A percentile compares a stretch with the other conserved stretches of the same genome.
These are phyloP conservation scores for Acanthaster planci DNA, from an alignment of 35 echinoderm and acorn worm species.

Conservation along the genomic window DNA sequence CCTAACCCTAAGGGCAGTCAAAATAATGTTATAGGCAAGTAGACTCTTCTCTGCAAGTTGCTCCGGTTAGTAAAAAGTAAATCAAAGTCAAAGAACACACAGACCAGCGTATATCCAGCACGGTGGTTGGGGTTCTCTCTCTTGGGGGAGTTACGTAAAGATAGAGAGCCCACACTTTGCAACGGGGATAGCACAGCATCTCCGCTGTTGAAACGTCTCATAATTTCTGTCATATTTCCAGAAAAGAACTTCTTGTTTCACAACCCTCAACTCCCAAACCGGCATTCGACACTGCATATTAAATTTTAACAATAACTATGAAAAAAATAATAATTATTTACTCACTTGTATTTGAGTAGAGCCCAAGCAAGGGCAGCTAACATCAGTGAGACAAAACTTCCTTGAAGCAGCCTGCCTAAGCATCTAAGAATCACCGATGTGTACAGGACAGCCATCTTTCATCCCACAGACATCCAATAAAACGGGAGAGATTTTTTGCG, in stretches of 20 bases:
- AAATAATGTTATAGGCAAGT: too few relatives aligned
- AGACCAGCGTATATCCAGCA: too few relatives aligned
- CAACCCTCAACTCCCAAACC: neutral
- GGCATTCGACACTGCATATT: neutral
- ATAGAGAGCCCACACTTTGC: too few relatives aligned
- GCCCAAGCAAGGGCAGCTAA: neutral
- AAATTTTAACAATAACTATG: neutral
- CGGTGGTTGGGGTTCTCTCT: too few relatives aligned
- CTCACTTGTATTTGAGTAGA: neutral
- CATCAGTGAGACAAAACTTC: conserved; percentile 1
- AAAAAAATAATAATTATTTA: neutral
- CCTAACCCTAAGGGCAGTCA: too few relatives aligned
- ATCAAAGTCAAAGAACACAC: too few relatives aligned
- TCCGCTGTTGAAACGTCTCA: neutral
- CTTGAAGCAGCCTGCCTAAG: neutral
- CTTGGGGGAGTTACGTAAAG: too few relatives aligned
- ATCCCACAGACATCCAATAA: neutral
- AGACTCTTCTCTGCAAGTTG: too few relatives aligned
- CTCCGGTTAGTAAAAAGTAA: too few relatives aligned
- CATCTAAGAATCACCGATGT: neutral
- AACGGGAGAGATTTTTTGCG: neutral
- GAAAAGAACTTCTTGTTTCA: neutral
- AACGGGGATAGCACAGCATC: neutral
- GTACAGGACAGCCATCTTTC: neutral
- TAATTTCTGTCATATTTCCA: neutral